Conservation (phyloP, 2,888 invertebrate genomes). For the Osmoderma eremita region DNA sequence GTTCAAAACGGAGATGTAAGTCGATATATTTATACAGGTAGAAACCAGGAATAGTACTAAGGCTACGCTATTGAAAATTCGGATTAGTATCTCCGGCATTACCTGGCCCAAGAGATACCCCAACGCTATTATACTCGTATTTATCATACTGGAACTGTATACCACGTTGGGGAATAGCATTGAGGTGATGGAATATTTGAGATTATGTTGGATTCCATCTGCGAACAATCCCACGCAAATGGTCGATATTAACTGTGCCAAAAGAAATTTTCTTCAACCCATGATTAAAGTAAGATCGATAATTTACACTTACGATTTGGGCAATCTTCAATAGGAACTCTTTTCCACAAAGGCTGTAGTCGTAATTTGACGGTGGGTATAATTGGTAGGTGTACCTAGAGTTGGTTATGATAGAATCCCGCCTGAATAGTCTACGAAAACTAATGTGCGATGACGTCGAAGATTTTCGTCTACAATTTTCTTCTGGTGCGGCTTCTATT, state of each 20-base stretch:
- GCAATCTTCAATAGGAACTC: slow-evolving; percentile 53
- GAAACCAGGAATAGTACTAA: slow-evolving; percentile 53
- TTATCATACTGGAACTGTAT: slow-evolving; percentile 55
- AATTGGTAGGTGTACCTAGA: slow-evolving; percentile 42
- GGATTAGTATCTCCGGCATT: slow-evolving; percentile 56
- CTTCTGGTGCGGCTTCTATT: not conserved
- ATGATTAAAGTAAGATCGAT: not conserved
- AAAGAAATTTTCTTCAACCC: too few species aligned
- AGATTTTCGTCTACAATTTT: not conserved
- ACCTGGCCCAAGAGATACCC: slow-evolving; percentile 56
- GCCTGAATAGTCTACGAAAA: slow-evolving; percentile 46
- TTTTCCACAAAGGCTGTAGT: slow-evolving; percentile 47
- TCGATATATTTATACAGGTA: slow-evolving; percentile 44
- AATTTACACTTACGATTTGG: slow-evolving; percentile 51
- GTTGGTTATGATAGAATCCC: slow-evolving; percentile 49
- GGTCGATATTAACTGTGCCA: not conserved
- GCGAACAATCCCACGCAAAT: slow-evolving; percentile 54
- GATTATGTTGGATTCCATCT: slow-evolving; percentile 46
- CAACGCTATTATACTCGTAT: slow-evolving; percentile 55
- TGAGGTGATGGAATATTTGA: slow-evolving; percentile 50
- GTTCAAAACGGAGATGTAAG: too few species aligned
- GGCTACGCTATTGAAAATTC: slow-evolving; percentile 55
- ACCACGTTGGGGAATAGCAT: slow-evolving; percentile 56
- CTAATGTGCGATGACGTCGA: not conserved
- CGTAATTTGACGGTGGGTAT: slow-evolving; percentile 44